A percentile compares a stretch with the other conserved stretches of the same genome.
Conservation (phyloP, 2,113 vertebrate species). For the Gopherus flavomarginatus region DNA sequence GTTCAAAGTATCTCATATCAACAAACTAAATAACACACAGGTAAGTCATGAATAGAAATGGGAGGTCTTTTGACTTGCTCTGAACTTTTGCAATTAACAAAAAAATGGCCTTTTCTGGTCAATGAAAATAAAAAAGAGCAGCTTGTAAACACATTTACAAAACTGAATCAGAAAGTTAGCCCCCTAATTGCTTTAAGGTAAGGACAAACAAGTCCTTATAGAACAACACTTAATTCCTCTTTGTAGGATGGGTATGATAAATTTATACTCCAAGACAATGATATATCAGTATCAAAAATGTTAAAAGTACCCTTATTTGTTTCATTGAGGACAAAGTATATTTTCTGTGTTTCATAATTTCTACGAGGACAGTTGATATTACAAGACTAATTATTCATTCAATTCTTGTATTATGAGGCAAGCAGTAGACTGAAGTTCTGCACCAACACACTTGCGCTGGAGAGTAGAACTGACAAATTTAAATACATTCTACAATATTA, state of each 20-base stretch:
- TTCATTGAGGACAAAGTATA: neutral
- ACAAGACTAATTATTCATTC: neutral
- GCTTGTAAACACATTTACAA: neutral
- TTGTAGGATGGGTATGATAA: neutral
- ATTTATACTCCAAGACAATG: neutral
- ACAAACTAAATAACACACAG: neutral
- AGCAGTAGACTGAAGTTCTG: fast-evolving
- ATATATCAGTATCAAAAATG: neutral
- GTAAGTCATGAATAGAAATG: neutral
- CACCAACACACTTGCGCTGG: neutral
- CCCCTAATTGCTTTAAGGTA: neutral
- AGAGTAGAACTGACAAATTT: neutral
- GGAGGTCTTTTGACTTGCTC: neutral
- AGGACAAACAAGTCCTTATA: neutral
- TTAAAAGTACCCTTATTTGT: neutral
- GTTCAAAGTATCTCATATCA: neutral
- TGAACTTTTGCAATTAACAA: neutral
- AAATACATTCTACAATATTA: neutral
- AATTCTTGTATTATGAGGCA: neutral
- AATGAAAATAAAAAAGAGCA: neutral
- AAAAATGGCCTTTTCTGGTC: neutral
- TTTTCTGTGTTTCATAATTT: neutral
- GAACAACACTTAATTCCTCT: neutral
- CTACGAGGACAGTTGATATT: neutral
- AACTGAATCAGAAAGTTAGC: neutral